Base-by-base conservation (phyloP, 2,113 vertebrate species). In the Ceyx melanurus region DNA sequence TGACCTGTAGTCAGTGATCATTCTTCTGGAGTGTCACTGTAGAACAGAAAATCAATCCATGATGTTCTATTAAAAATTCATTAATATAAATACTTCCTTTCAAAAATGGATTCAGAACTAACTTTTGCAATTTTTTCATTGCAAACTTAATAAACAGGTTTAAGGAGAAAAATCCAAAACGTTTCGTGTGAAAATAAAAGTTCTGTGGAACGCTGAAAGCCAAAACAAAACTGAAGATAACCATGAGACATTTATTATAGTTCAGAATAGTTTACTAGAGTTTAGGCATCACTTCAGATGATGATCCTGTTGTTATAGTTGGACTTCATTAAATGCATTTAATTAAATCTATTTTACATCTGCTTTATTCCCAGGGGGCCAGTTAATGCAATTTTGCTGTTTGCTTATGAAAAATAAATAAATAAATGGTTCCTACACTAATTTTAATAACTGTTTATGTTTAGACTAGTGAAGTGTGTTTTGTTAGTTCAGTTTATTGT, bases 261-360 rank as follows among this genome's bases (percentile, higher is more conserved):
- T 82, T 94, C 64, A 89, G 62, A 91, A 72, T 56, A 15, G 23
- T 70, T 95, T 91, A 70, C 29, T 78, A 50, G 77, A 78, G 37
- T 88, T 93, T 79, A 91, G 71, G 35, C 43, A 65, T n/a, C 12
- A 29, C 68, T 92, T 83, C 71, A 89, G 70, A 93, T 67, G 67
- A 33, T 42, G 11, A 66, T 56, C 31, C 33, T 57, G 62, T 74
- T 82, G 48, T 91, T 93, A 31, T 80, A 72, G 84, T 94, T 96
- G 79, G 80, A 78, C 94, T 97, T 94, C 61, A 93, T 95, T 96
- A 94, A 88, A 93, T 84, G 17, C 48, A 86, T 96, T 96, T 96
- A 95, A 94, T 96, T 95, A 95, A 91, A 93, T 93, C 68, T 93
- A 21, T 88, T 96, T 68, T 93, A 97, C 96, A 96, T 93, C 86